These are phyloP conservation scores for Gonioctena quinquepunctata DNA, from an alignment of 1,140 invertebrate species.

Conservation along the genomic window DNA sequence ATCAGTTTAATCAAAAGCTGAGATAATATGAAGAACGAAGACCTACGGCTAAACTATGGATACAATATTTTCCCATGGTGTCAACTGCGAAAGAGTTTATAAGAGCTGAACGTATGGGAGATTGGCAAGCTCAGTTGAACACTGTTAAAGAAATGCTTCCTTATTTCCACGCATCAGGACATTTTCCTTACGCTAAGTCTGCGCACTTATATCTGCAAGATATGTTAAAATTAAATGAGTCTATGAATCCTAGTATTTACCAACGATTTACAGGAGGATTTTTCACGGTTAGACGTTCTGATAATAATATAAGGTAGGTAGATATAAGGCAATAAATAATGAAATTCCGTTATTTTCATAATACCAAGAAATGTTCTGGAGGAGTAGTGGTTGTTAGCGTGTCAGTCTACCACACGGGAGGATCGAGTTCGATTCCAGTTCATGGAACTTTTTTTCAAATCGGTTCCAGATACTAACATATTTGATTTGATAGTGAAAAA, in stretches of 20 bases:
- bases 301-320: too few species aligned
- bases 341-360: too few species aligned
- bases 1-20: background rate
- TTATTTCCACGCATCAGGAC: slow-evolving; percentile 55
- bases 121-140: slow-evolving; percentile 49
- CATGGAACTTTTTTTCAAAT: too few species aligned
- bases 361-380: too few species aligned
- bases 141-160: slow-evolving; percentile 52
- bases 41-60: slow-evolving; percentile 45
- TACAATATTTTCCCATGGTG: slow-evolving; percentile 47
- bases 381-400: too few species aligned
- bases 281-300: slow-evolving; percentile 48
- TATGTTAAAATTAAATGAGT: slow-evolving; percentile 47
- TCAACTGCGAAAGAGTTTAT: slow-evolving; percentile 44
- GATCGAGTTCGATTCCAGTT: too few species aligned
- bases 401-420: too few species aligned
- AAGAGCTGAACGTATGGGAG: slow-evolving; percentile 41
- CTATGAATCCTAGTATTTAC: slow-evolving; percentile 20
- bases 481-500: too few species aligned
- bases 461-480: too few species aligned
- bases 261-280: slow-evolving; percentile 27
- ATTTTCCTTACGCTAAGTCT: slow-evolving; percentile 58
- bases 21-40: slow-evolving; percentile 27
- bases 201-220: slow-evolving; percentile 56
- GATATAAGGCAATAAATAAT: too few species aligned